phyloP scores from a whole-genome alignment of 2,797 vertebrate genomes.

The Brachymystax lenok region DNA sequence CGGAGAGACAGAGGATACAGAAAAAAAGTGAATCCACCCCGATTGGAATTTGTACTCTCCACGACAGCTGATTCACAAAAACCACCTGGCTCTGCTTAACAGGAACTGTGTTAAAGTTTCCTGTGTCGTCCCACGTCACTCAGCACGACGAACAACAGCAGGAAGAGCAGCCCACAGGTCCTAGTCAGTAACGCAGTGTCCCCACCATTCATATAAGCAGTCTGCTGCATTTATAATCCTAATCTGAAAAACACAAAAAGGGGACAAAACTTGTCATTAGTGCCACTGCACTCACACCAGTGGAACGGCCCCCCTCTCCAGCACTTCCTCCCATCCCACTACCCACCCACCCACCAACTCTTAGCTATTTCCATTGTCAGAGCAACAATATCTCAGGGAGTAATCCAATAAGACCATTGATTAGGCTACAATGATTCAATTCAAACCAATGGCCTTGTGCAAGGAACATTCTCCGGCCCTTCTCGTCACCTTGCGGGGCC shows the following conservation, averaged over 20 bases:
- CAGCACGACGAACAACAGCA: conserved; percentile 35
- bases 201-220: conserved; percentile 52
- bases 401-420: conserved; percentile 99
- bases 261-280: conserved; percentile 80
- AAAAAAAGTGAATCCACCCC: conserved; percentile 58
- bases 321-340: conserved; percentile 62
- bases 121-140: conserved; percentile 37
- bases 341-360: conserved; percentile 68
- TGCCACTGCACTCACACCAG: conserved; percentile 46
- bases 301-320: conserved; percentile 62
- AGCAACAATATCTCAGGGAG: conserved; percentile 96
- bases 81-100: conserved; percentile 21
- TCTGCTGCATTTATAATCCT: conserved; percentile 70
- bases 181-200: conserved; percentile 39
- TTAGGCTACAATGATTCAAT: conserved; percentile 99
- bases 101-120: conserved; percentile 40
- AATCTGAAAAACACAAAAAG: conserved; percentile 71
- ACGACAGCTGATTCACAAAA: conserved; percentile 30
- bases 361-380: conserved; percentile 95
- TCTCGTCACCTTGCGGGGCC: conserved; percentile 97
- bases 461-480: conserved; percentile 89
- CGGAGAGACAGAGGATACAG: conserved; percentile 41
- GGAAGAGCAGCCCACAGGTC: conserved; percentile 36
- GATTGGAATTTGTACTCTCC: conserved; percentile 50
- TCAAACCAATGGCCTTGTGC: conserved; percentile 90